phyloP scores from a whole-genome alignment of 2,113 vertebrate species.

The Alligator mississippiensis region DNA sequence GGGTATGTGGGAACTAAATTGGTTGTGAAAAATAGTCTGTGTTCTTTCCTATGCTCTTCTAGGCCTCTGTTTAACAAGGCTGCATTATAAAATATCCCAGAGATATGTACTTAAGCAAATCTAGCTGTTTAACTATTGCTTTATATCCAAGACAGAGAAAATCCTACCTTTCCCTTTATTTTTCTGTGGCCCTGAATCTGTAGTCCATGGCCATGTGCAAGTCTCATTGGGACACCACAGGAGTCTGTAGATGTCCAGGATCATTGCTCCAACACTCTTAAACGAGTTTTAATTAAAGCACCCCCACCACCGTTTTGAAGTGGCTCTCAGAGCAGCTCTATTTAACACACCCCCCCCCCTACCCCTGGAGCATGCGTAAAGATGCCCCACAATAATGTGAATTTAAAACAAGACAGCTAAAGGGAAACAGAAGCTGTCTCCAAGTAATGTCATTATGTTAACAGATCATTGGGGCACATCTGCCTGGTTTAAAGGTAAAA shows the following conservation, averaged over 20 bases:
- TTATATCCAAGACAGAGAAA: conserved; percentile 35
- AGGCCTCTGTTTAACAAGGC: neutral
- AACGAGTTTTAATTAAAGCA: too few relatives aligned
- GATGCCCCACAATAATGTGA: neutral
- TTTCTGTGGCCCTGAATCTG: conserved; percentile 30
- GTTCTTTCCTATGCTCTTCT: neutral
- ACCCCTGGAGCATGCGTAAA: neutral
- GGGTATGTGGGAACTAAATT: neutral
- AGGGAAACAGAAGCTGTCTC: neutral
- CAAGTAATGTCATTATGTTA: neutral
- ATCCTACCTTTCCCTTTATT: conserved; percentile 43
- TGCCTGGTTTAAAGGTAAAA: neutral
- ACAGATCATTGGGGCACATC: neutral
- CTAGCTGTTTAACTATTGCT: conserved; percentile 32
- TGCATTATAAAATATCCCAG: neutral
- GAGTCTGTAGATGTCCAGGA: too few relatives aligned
- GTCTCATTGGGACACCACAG: neutral
- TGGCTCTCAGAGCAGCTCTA: too few relatives aligned
- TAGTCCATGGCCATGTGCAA: neutral
- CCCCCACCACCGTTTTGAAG: too few relatives aligned
- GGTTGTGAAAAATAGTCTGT: neutral
- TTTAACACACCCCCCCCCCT: neutral
- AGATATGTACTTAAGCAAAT: conserved; percentile 6
- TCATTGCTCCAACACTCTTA: too few relatives aligned
- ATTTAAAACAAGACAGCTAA: neutral